These are phyloP conservation scores for Pogona vitticeps DNA, from an alignment of 2,113 vertebrate species.

Conservation along the genomic window DNA sequence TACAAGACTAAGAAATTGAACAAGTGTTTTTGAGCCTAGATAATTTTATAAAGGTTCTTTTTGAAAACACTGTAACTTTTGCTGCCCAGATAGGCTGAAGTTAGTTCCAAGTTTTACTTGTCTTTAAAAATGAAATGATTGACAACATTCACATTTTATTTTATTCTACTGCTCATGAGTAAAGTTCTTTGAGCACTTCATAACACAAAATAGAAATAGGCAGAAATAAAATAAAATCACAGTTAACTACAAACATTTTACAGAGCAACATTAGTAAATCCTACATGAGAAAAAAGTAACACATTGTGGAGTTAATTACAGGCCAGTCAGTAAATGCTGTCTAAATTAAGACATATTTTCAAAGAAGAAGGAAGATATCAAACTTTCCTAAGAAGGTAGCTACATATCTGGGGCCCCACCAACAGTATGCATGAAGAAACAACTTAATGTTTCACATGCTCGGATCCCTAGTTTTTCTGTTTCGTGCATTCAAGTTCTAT, in stretches of 20 bases:
- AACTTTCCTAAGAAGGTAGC: not conserved
- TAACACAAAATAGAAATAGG: not conserved
- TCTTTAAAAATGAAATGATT: not conserved
- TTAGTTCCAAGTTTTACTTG: slow-evolving; percentile 20
- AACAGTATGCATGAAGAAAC: not conserved
- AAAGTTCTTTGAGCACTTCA: not conserved
- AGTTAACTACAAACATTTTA: too few relatives aligned
- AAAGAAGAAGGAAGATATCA: not conserved
- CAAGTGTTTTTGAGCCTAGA: slow-evolving; percentile 33
- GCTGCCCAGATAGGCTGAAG: slow-evolving; percentile 22
- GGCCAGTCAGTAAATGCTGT: not conserved
- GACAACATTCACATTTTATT: not conserved
- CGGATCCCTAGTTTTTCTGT: not conserved
- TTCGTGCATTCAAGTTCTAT: too few relatives aligned
- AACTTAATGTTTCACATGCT: too few relatives aligned
- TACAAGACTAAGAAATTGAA: not conserved
- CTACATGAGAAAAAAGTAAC: not conserved
- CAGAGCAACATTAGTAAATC: not conserved
- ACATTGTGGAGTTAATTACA: not conserved
- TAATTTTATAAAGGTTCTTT: slow-evolving; percentile 41
- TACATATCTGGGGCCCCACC: not conserved
- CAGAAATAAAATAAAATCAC: not conserved
- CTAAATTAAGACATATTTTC: not conserved
- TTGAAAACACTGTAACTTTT: slow-evolving; percentile 36
- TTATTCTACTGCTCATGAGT: not conserved